Evolutionary conservation across 1,140 invertebrate species (phyloP).

Genomic region (Proales similis): DNA sequence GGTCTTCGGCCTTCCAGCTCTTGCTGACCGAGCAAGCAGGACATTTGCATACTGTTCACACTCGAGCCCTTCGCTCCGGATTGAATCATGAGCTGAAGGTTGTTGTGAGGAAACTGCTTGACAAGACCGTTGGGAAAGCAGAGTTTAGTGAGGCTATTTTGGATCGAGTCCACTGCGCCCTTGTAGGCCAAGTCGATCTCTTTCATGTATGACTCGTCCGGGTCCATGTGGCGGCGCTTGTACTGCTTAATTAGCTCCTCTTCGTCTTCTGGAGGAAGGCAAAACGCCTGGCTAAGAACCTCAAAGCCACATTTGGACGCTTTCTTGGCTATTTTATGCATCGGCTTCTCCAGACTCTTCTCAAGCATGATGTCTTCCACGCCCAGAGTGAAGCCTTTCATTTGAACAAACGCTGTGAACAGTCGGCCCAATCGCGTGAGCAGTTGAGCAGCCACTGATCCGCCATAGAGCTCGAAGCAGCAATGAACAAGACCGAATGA

Average conservation of each 20-base stretch:
- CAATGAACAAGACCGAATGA: constrained; percentile 84
- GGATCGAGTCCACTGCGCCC: constrained; percentile 67
- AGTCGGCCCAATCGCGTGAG: constrained; percentile 81
- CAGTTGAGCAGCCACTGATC: constrained; percentile 67
- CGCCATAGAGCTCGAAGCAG: constrained; percentile 89
- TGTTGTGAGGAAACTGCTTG: constrained; percentile 82
- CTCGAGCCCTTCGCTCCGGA: constrained; percentile 94
- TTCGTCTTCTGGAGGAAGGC: constrained; percentile 57
- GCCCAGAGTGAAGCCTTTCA: constrained; percentile 84
- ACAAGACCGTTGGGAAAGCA: constrained; percentile 73
- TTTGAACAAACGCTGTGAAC: constrained; percentile 81
- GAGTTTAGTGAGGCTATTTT: constrained; percentile 79
- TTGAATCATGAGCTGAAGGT: constrained; percentile 92
- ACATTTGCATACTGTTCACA: constrained; percentile 91
- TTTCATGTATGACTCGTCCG: constrained; percentile 68
- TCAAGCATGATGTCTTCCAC: constrained; percentile 69
- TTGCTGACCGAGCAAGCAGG: constrained; percentile 89
- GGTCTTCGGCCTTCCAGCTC: constrained; percentile 95
- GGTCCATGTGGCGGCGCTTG: constrained; percentile 62
- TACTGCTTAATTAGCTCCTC: constrained; percentile 55
- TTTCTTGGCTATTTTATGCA: constrained; percentile 60
- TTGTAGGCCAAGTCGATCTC: constrained; percentile 81
- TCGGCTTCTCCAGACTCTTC: constrained; percentile 56
- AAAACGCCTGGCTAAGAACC: constrained; percentile 60
- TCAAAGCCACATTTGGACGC: constrained; percentile 58